Base-by-base conservation (phyloP, 2,113 vertebrate genomes). In the Thamnaconus septentrionalis region DNA sequence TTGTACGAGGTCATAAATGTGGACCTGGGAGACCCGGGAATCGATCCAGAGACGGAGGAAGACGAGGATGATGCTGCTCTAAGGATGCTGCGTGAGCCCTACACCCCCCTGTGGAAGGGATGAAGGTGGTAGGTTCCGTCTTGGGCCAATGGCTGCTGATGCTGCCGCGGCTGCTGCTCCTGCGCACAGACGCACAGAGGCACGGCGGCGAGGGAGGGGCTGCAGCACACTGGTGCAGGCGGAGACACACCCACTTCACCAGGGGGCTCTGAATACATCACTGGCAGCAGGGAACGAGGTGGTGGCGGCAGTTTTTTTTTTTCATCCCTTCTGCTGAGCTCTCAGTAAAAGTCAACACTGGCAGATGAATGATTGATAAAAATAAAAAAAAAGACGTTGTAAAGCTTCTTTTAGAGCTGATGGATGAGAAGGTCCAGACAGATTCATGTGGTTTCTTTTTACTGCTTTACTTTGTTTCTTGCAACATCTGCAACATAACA, bases 61-160 rank as follows among this genome's bases (percentile, higher is more conserved):
- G 10, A 4, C 11, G 9, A 41, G 31, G 3, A 8, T 44, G 41
- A 47, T 50, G 55, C 7, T 47, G 7, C 55, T 12, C 8, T 44
- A 78, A 52, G 64, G 59, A 84, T 73, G 71, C 59, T 63, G 75
- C 68, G 66, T 18, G 49, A 56, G 75, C 59, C 43, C 66, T 44
- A 48, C 52, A 65, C 79, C 68, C 89, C 85, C 88, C 87, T 42
- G 31, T 70, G 52, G 66, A 68, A 52, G 3, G 39, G 18, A 64
- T 53, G 3, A 10, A 81, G 63, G 84, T 92, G 89, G 91, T 91
- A 90, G 49, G 62, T 56, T 86, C 90, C 83, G 1, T 61, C 6
- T 49, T 51, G 41, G 40, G n/a, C 71, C 53, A 31, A 31, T 31
- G 18, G 18, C 18, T 31, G 18, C 18, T 31, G 18, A 31, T 31